Percentiles rank a stretch among this genome's conserved stretches.
These are phyloP conservation scores for Eudemis profundana DNA, from an alignment of 2,888 invertebrate species.

Conservation along the genomic window DNA sequence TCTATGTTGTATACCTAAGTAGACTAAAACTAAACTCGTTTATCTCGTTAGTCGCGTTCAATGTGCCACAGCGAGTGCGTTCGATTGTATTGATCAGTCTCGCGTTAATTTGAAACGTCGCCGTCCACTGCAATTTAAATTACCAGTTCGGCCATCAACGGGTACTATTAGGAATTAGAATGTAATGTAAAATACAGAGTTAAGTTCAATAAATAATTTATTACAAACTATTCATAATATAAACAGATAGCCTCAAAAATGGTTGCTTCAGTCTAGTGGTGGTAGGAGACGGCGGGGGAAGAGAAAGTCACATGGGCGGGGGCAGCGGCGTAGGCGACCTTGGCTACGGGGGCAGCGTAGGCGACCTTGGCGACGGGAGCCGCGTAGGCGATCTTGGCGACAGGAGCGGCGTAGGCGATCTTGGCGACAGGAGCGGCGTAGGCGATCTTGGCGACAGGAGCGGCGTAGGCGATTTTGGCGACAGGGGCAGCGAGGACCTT, in stretches of 20 bases:
- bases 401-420: conserved; percentile 52
- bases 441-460: conserved; percentile 51
- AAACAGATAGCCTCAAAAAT: conserved; percentile 49
- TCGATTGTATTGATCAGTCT: conserved; percentile 23
- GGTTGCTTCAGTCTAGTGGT: conserved; percentile 60
- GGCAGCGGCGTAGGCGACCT: conserved; percentile 55
- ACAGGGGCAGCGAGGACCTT: conserved; percentile 46
- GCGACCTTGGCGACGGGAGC: conserved; percentile 58
- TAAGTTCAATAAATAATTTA: conserved; percentile 61
- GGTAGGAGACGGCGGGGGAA: conserved; percentile 73
- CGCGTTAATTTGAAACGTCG: conserved; percentile 35
- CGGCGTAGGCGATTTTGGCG: conserved; percentile 52
- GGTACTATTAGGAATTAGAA: conserved; percentile 29
- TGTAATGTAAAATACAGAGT: conserved; percentile 14
- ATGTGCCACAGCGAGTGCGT: conserved; percentile 6
- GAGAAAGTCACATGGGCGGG: conserved; percentile 68
- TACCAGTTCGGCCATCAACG: conserved; percentile 22
- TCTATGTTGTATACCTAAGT: neutral
- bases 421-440: conserved; percentile 54
- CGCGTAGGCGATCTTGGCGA: conserved; percentile 53
- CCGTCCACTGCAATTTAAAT: conserved; percentile 39
- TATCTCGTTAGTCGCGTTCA: neutral
- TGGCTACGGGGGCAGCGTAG: conserved; percentile 53
- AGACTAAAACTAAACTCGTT: neutral
- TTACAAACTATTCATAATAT: conserved; percentile 54